A percentile compares a stretch with the other conserved stretches of the same genome.
Conservation (phyloP, 2,113 vertebrate genomes). For the Bos indicus region DNA sequence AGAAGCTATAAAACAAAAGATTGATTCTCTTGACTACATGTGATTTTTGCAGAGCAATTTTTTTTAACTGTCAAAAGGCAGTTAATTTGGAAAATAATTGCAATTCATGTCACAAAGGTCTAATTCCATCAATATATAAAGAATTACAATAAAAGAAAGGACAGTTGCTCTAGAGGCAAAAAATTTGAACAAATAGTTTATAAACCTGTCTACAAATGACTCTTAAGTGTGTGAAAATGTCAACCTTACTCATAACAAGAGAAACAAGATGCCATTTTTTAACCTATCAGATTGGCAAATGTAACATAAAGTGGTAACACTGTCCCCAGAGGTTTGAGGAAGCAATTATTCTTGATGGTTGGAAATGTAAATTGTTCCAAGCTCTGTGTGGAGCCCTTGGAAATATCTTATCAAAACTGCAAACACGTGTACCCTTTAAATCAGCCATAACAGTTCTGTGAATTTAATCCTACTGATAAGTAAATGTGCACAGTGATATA, state of each 20-base stretch:
- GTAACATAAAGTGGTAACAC: not conserved
- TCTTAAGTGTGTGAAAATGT: not conserved
- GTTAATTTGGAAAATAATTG: not conserved
- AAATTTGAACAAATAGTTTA: not conserved
- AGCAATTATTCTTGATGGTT: not conserved
- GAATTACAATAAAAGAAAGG: not conserved
- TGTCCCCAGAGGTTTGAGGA: not conserved
- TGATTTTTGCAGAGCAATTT: not conserved
- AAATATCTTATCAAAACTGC: not conserved
- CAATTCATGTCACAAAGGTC: not conserved
- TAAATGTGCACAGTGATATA: not conserved
- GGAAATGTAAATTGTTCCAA: not conserved
- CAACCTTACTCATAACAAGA: not conserved
- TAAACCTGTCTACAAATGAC: not conserved
- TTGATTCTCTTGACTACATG: not conserved
- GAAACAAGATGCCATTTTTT: not conserved
- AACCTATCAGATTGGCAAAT: not conserved
- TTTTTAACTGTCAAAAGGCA: not conserved
- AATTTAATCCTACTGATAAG: not conserved
- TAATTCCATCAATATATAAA: not conserved
- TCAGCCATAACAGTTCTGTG: not conserved
- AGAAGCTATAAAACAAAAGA: slow-evolving; percentile 1
- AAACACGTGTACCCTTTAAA: not conserved
- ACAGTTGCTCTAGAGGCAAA: not conserved
- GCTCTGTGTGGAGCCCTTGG: not conserved